Percentiles rank a stretch among this genome's conserved stretches.
Conservation (phyloP, 2,113 vertebrate species). For the Caloenas nicobarica region DNA sequence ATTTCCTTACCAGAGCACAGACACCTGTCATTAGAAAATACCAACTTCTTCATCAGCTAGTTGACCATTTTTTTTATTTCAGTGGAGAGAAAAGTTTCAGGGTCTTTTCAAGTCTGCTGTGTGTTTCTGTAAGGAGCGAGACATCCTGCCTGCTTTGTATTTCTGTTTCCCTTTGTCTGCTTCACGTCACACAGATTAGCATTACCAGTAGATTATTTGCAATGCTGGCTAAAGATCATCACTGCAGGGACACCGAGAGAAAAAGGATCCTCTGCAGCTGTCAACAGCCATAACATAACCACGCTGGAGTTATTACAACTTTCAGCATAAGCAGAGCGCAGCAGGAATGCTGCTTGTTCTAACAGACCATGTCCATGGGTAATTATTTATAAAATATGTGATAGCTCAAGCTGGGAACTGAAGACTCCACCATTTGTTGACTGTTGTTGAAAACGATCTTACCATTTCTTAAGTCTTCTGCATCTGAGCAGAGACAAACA, state of each 20-base stretch:
- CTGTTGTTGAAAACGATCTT: neutral
- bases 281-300: constrained; percentile 6
- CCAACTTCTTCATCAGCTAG: neutral
- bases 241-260: neutral
- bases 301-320: neutral
- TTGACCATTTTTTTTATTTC: neutral
- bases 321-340: neutral
- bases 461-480: neutral
- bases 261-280: neutral
- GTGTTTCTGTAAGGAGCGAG: neutral
- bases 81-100: neutral
- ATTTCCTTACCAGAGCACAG: neutral
- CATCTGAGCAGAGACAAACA: neutral
- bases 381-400: neutral
- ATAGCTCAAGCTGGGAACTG: neutral
- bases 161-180: neutral
- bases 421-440: neutral
- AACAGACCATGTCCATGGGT: neutral
- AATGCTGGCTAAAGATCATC: neutral
- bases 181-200: neutral
- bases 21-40: neutral
- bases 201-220: neutral
- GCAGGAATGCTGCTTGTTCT: neutral
- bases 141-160: neutral
- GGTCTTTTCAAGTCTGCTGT: neutral